Evolutionary conservation across 1,140 invertebrate species (phyloP), one percentile per base, ranked within the genome.

Genomic region (Drosophila sturtevanti): DNA sequence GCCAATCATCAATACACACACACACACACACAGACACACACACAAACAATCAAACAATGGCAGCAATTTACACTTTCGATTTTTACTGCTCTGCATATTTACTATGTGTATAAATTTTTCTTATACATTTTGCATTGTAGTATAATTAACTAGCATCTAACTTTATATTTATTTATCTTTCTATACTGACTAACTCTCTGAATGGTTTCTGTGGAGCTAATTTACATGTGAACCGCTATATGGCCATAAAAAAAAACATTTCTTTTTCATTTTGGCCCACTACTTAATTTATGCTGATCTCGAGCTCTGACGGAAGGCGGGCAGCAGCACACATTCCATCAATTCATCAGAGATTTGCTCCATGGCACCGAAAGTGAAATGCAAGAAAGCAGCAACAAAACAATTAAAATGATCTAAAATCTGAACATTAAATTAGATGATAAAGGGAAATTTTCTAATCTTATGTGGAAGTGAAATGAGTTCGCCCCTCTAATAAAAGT

Each of bases 341-440:
- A 82, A 89, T 72, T 82, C 79, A 70, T 63, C 68, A 48, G 59
- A 75, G 81, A 62, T 60, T 68, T 77, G 79, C 79, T 81, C 66
- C 34, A 16, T 64, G 64, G 66, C 76, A 79, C 58, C 56, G 82
- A 86, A 87, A 86, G 82, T 86, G 82, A 86, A 86, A 86, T 68
- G 78, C 73, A 59, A 58, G 44, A 56, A 44, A 61, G 37, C 37
- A 34, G 35, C 66, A 71, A 76, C 48, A 48, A 75, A 81, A 79
- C 79, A 82, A 86, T 86, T 87, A 86, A 87, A 79, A 35, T 69
- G 82, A 86, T 86, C 82, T 89, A 64, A 82, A 86, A 82, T 82
- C 82, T 86, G 63, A 63, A 62, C 84, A 76, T 82, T 87, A 76
- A 89, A 68, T 79, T 89, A 82, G 82, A 87, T 75, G 82, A 87